Evolutionary conservation across 1,140 invertebrate genomes (phyloP), one percentile per base, ranked within the genome.

Genomic region (Drosophila nebulosa): DNA sequence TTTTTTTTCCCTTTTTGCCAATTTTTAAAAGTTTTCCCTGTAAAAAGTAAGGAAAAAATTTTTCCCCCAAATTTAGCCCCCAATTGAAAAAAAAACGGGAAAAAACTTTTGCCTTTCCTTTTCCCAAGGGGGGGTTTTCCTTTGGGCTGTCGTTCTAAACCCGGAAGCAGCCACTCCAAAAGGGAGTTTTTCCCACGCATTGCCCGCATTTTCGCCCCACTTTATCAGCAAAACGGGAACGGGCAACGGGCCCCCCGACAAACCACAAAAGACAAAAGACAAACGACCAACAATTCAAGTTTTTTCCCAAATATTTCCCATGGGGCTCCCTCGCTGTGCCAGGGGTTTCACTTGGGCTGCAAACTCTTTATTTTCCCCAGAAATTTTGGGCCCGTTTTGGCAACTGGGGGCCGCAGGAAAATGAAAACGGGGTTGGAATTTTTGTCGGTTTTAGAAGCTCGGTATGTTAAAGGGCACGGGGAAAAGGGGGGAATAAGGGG

Each of bases 351-450:
- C 80, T 84, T 85, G 77, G 80, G 78, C 74, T 66, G 65, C 73
- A n/a, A 70, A 58, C 72, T 70, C 64, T 64, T 64, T 39, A 46
- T 51, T 56, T 64, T 32, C 46, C 39, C 53, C 56, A 39, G 56
- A 78, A 74, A 81, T 81, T 81, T 85, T 88, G n/a, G n/a, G 81
- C 77, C 80, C 85, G 80, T n/a, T n/a, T 84, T 84, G 80, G 77
- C 81, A 81, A 86, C 81, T 86, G 81, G 69, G 79, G 76, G 79
- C 81, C 80, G 74, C 83, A 86, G 81, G 81, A n/a, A 86, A 86
- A 86, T 86, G 81, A 86, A 88, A 88, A 86, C 81, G 81, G 86
- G 81, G n/a, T n/a, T 86, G 86, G 81, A 86, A 86, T 86, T 88
- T 86, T 86, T 86, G 81, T 86, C 81, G 81, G 86, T 81, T 74